Base-by-base conservation (phyloP, 1,140 invertebrate genomes). In the Drosophila dunni region DNA sequence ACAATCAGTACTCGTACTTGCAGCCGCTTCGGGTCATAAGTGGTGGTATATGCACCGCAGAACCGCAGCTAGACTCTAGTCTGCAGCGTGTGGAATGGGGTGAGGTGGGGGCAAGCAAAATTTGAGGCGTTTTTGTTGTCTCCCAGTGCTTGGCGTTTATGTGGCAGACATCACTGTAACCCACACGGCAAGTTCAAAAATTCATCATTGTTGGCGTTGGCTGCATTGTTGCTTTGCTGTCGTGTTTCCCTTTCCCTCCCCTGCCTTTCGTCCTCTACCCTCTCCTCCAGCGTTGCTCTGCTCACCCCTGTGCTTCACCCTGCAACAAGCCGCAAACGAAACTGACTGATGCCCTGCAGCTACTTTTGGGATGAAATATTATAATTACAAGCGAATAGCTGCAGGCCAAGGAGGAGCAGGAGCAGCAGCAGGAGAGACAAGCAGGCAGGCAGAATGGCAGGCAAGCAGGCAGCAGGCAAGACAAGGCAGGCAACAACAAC, bases 351-450 rank as follows among this genome's bases (percentile, higher is more conserved):
- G 84, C 80, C 91, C 90, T 74, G 68, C 70, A 89, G 91, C 91
- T 77, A 91, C 81, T 85, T 92, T 91, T 92, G 91, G 90, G 79
- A 92, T 92, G 91, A 92, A 92, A 92, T 92, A 92, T 92, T 92
- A 92, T 92, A 92, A 92, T 92, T 92, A 92, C 91, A 91, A 92
- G 90, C 90, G 86, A 91, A 89, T 90, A 79, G 82, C 84, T 71
- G 24, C 48, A 42, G 78, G 84, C 85, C 68, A 90, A 81, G 85
- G 81, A 90, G 84, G 78, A 84, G 81, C 74, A 78, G 77, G 17
- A 81, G 85, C 78, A 90, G 84, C 74, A 84, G 81, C 74, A 78
- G 77, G 17, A 73, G 63, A 53, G 58, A 62, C 62, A 48, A 61
- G 56, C 50, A 51, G 62, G 66, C 64, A 63, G 62, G 60, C 42